phyloP scores from a whole-genome alignment of 92 coral and sea anemone genomes.

The Porites rus region DNA sequence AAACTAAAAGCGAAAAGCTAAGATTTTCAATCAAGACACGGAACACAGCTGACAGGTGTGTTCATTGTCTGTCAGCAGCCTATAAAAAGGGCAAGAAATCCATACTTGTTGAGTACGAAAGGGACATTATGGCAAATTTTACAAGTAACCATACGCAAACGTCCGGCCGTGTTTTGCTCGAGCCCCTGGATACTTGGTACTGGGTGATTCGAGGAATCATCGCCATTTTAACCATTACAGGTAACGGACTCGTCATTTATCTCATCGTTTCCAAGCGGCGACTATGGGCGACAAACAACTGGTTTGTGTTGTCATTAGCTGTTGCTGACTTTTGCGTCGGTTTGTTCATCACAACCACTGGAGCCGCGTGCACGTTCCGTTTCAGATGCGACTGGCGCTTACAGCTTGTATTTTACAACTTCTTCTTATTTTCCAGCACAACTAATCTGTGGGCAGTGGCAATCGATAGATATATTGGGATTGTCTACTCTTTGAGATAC shows the following conservation, averaged over 20 bases:
- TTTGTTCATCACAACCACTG: slow-evolving; percentile 56
- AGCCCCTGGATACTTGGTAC: slow-evolving; percentile 36
- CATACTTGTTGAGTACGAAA: neutral
- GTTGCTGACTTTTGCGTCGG: slow-evolving; percentile 75
- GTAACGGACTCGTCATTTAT: slow-evolving; percentile 68
- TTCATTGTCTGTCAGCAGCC: neutral
- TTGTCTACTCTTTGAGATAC: slow-evolving; percentile 76
- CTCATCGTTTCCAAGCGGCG: slow-evolving; percentile 55
- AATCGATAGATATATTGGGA: slow-evolving; percentile 79
- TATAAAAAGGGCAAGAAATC: too few relatives aligned
- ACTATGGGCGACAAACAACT: slow-evolving; percentile 66
- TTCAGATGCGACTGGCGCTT: slow-evolving; percentile 48
- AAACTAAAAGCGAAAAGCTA: neutral
- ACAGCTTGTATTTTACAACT: slow-evolving; percentile 62
- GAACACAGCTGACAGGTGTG: slow-evolving; percentile 45
- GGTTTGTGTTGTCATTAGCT: slow-evolving; percentile 75
- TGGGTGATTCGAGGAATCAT: slow-evolving; percentile 59
- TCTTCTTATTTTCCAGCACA: slow-evolving; percentile 71
- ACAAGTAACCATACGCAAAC: neutral
- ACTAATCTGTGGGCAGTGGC: slow-evolving; percentile 82
- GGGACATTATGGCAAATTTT: neutral
- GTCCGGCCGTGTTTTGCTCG: neutral
- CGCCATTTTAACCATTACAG: slow-evolving; percentile 56
- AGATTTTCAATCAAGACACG: neutral
- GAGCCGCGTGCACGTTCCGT: slow-evolving; percentile 52